Evolutionary conservation across 1,140 invertebrate genomes (phyloP), one percentile per base, ranked within the genome.

Genomic region (Lasioglossum baleicum): DNA sequence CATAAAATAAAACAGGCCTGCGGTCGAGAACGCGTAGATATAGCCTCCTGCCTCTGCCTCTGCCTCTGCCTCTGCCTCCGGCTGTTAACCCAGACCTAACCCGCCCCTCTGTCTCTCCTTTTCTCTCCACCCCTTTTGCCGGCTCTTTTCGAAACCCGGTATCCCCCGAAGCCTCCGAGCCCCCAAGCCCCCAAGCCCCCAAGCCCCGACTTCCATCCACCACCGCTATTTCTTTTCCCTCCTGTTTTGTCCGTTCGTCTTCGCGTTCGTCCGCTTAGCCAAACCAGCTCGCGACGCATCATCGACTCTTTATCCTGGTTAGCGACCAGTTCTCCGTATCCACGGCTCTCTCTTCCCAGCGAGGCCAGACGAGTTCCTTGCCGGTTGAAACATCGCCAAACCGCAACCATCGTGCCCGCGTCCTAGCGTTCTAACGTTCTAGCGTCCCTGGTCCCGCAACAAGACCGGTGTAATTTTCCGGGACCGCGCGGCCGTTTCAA

Each of bases 1-100:
- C 92, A 93, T 93, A 92, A 93, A 93, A 93, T 93, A 93, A 93
- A 93, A 93, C 91, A 91, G 91, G 88, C 90, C 90, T 93, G 91
- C 87, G 92, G 92, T 93, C 90, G 91, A 90, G 90, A 87, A 92
- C 90, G 88, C 90, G 88, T 86, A 89, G 87, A 91, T 92, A 91
- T 90, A 91, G 86, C 88, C 85, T 83, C 81, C 85, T 88, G 85
- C 81, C 75, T 58, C 61, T 75, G 58, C 75, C 66, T 44, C 85
- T 88, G 85, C 81, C 75, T 58, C 61, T 75, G 58, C 75, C 66
- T 44, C 74, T 20, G 35, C 66, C 65, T 61, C 73, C 58, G 48
- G 42, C 5, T 22, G 56, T 60, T 68, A 35, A 15, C 56, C 69
- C 56, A 51, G 48, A 22, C 22, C 35, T 40, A 63, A 31, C 35